Percentiles rank a stretch among this genome's conserved stretches.
phyloP scores from a whole-genome alignment of 2,888 invertebrate species.

The Pyrrhia umbra region DNA sequence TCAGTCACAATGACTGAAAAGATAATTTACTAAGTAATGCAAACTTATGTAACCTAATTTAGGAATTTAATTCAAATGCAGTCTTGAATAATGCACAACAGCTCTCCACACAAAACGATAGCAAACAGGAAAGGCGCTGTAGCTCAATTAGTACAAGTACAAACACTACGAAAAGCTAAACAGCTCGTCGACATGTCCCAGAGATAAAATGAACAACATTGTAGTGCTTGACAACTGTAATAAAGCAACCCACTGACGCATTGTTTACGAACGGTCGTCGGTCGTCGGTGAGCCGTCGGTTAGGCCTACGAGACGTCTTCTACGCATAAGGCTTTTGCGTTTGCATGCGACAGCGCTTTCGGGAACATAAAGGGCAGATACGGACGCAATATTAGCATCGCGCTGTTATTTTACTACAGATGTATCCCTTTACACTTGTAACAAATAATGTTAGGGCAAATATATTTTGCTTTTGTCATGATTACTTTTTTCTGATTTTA shows the following conservation, averaged over 20 bases:
- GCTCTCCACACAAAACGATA: conserved; percentile 10
- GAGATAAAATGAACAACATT: conserved; percentile 65
- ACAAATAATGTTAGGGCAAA: conserved; percentile 36
- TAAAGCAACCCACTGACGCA: conserved; percentile 61
- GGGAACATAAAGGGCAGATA: conserved; percentile 48
- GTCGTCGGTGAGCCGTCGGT: conserved; percentile 46
- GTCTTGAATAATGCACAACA: conserved; percentile 1
- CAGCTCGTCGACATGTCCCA: conserved; percentile 60
- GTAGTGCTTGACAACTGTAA: conserved; percentile 65
- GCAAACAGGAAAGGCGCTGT: conserved; percentile 32
- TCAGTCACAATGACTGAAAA: not conserved
- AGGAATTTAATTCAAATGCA: not conserved
- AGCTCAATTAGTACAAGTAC: conserved; percentile 56
- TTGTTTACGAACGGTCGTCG: conserved; percentile 62
- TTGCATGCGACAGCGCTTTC: conserved; percentile 57
- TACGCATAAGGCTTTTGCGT: conserved; percentile 50
- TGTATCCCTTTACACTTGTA: conserved; percentile 45
- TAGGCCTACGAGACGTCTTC: conserved; percentile 46
- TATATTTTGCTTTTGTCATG: conserved; percentile 36
- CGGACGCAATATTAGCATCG: conserved; percentile 45
- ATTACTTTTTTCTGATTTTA: too few relatives aligned
- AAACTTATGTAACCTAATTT: not conserved
- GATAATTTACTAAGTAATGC: not conserved
- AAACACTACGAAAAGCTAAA: conserved; percentile 50
- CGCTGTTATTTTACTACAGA: conserved; percentile 40